Evolutionary conservation across 1,140 invertebrate species (phyloP).

Genomic region (Drosophila mayri): DNA sequence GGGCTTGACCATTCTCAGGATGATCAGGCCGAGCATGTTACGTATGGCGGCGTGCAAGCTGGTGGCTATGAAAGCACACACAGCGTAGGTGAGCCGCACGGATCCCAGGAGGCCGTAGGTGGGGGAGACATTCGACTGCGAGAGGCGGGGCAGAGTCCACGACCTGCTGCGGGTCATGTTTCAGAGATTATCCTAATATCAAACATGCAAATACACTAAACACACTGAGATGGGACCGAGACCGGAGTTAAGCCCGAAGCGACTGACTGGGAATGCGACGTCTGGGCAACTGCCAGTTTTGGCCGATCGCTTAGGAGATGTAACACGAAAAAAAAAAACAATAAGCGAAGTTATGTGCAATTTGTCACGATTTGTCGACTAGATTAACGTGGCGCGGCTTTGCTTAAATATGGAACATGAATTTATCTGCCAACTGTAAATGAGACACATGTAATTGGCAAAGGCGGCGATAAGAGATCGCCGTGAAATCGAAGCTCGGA

Average conservation of each 20-base stretch:
- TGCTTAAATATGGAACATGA: conserved; percentile 12
- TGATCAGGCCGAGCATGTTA: conserved; percentile 70
- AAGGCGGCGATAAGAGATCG: conserved; percentile 42
- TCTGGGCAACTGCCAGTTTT: conserved; percentile 23
- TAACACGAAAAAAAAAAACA: conserved; percentile 11
- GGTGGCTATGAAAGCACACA: conserved; percentile 71
- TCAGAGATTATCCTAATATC: not conserved
- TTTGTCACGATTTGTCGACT: conserved; percentile 67
- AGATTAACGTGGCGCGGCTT: conserved; percentile 32
- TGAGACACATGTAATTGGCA: conserved; percentile 16
- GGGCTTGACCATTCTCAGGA: conserved; percentile 72
- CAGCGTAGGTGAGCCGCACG: conserved; percentile 63
- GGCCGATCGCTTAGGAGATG: conserved; percentile 27
- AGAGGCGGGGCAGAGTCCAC: conserved; percentile 57
- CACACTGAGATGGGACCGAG: not conserved
- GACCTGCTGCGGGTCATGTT: conserved; percentile 53
- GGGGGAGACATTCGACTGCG: not conserved
- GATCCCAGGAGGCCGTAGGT: conserved; percentile 45
- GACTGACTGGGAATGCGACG: conserved; percentile 22
- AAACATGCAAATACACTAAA: conserved; percentile 20
- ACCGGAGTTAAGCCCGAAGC: conserved; percentile 9
- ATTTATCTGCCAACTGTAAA: conserved; percentile 67
- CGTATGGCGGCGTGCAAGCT: conserved; percentile 64
- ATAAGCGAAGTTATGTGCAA: conserved; percentile 54
- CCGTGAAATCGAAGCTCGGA: conserved; percentile 2